Base-by-base conservation (phyloP, 2,113 vertebrate genomes). In the Actenoides lindsayi region DNA sequence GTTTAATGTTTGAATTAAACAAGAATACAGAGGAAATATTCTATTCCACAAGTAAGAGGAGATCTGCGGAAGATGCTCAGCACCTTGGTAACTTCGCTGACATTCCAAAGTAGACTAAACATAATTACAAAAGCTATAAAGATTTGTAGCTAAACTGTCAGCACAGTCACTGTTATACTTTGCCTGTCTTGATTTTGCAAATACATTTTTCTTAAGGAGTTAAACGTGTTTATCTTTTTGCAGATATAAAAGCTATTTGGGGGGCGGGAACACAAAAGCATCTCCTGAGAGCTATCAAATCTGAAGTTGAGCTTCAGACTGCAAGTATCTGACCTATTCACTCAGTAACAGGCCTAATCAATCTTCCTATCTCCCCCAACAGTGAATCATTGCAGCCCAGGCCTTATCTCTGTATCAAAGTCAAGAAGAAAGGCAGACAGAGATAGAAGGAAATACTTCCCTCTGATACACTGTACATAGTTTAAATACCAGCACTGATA, bases 371-470 rank as follows among this genome's bases (percentile, higher is more conserved):
- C 80, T 93, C 83, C 80, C 78, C 15, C 8, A 59, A 14, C 8
- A 51, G 65, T 67, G 83, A 90, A 68, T 75, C 95, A 88, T 90
- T 83, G 64, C 23, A 65, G 83, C 25, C 13, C 33, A 9, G 28
- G n/a, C 73, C 87, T 97, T 97, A 97, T 97, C 95, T 94, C 35
- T 63, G 91, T 60, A 97, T 97, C 96, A 85, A 93, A 91, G 92
- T 39, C 81, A 62, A 81, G 95, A 98, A 92, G 92, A 97, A 97
- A 94, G 96, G 94, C 96, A 96, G 95, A 95, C 65, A 71, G 67
- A 81, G 94, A 95, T 24, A 62, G 13, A 87, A 96, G 92, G 90
- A 89, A 95, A 94, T 89, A 35, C 84, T 87, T 83, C 68, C 78
- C 84, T 69, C 86, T 57, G 78, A 86, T 94, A 80, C 1, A 16